phyloP scores from a whole-genome alignment of 1,140 invertebrate species.

The Orchestia grillus region DNA sequence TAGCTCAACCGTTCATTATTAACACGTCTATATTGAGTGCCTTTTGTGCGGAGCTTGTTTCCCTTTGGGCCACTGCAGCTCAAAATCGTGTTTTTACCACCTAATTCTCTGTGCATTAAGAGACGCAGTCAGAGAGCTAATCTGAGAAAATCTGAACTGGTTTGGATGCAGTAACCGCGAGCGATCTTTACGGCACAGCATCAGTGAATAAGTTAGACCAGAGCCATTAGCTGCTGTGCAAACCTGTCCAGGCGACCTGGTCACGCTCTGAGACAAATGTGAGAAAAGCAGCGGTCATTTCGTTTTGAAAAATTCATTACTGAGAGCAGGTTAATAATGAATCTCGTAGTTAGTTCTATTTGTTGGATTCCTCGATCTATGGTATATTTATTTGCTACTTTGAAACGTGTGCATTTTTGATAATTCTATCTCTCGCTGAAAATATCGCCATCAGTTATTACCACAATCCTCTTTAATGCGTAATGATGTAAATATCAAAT shows the following conservation, averaged over 20 bases:
- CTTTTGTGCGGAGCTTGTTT: constrained; percentile 45
- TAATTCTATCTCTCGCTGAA: background rate
- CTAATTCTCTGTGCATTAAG: constrained; percentile 28
- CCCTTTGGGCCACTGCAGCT: background rate
- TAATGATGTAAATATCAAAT: background rate
- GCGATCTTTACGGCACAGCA: background rate
- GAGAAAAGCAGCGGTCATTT: background rate
- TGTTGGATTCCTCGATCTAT: background rate
- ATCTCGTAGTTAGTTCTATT: background rate
- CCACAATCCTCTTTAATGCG: background rate
- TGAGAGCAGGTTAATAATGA: background rate
- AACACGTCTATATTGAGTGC: constrained; percentile 48
- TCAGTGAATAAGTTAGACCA: background rate
- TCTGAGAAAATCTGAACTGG: constrained; percentile 20
- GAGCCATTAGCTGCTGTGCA: constrained; percentile 27
- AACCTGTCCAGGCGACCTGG: constrained; percentile 8
- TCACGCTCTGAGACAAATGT: background rate
- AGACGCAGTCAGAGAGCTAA: constrained; percentile 14
- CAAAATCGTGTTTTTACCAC: constrained; percentile 33
- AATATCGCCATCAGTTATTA: background rate
- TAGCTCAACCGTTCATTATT: constrained; percentile 39
- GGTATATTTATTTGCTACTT: background rate
- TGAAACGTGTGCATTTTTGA: background rate
- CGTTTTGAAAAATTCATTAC: background rate
- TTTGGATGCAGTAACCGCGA: background rate